Evolutionary conservation across 2,888 invertebrate species (phyloP).

Genomic region (Sphaerophoria rueppellii): DNA sequence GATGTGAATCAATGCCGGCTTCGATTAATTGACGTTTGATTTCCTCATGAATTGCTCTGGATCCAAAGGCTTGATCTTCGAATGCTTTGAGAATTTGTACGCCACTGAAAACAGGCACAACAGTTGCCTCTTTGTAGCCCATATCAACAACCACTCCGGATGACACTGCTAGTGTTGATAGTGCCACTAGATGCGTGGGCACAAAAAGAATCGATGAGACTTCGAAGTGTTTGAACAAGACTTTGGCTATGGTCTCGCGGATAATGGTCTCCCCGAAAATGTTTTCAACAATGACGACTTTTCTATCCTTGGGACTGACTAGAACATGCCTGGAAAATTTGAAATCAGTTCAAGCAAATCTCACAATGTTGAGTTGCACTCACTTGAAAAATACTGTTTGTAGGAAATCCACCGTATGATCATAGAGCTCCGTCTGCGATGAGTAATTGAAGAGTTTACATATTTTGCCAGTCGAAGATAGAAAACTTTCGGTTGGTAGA

Average conservation of each 20-base stretch:
- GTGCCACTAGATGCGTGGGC: slow-evolving; percentile 92
- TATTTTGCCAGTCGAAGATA: slow-evolving; percentile 85
- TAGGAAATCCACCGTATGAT: slow-evolving; percentile 93
- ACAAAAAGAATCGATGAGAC: slow-evolving; percentile 91
- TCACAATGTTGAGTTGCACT: slow-evolving; percentile 32
- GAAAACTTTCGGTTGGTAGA: slow-evolving; percentile 89
- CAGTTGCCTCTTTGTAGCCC: slow-evolving; percentile 92
- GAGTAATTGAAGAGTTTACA: slow-evolving; percentile 87
- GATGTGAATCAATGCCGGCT: slow-evolving; percentile 80
- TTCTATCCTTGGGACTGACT: slow-evolving; percentile 96
- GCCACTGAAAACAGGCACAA: slow-evolving; percentile 93
- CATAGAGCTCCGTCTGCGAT: slow-evolving; percentile 88
- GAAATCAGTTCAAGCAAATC: not conserved
- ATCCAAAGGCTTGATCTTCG: slow-evolving; percentile 91
- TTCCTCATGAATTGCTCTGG: slow-evolving; percentile 87
- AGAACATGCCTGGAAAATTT: slow-evolving; percentile 87
- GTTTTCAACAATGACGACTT: slow-evolving; percentile 96
- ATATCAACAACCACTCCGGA: slow-evolving; percentile 93
- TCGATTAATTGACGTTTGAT: slow-evolving; percentile 83
- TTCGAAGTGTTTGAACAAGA: slow-evolving; percentile 96
- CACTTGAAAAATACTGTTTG: slow-evolving; percentile 95
- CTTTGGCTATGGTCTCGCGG: slow-evolving; percentile 94
- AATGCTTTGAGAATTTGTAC: slow-evolving; percentile 92
- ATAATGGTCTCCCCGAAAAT: slow-evolving; percentile 91
- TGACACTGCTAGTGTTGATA: slow-evolving; percentile 91